Conservation (phyloP, 2,888 invertebrate genomes). For the Drosophila gaucha region DNA sequence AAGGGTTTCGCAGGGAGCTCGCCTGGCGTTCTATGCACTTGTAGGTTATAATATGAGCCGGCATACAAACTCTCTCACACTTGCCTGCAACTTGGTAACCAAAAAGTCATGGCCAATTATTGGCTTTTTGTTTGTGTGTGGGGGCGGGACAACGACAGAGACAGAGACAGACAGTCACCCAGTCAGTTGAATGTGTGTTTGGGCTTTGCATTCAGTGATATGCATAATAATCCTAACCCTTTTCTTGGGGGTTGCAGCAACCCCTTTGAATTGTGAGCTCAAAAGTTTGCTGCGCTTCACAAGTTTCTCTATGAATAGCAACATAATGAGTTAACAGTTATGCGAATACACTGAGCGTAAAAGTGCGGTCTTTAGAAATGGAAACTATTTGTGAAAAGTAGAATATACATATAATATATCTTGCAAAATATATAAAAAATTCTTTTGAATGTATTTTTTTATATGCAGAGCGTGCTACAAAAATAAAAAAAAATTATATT, state of each 20-base stretch:
- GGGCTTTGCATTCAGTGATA: conserved; percentile 20
- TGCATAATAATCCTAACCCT: conserved; percentile 70
- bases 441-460: too few species aligned
- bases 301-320: conserved; percentile 62
- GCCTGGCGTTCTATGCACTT: conserved; percentile 21
- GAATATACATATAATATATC: background rate
- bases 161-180: conserved; percentile 10
- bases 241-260: conserved; percentile 27
- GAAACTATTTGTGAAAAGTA: background rate
- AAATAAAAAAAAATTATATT: too few species aligned
- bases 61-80: too few species aligned
- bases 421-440: background rate
- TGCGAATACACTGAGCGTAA: conserved; percentile 35
- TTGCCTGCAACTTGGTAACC: conserved; percentile 58
- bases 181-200: background rate
- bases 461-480: too few species aligned
- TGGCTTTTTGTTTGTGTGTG: conserved; percentile 56
- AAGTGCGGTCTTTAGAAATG: background rate
- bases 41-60: conserved; percentile 13
- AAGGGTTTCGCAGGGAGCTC: conserved; percentile 28
- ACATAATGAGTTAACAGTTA: conserved; percentile 60
- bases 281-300: conserved; percentile 53
- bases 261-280: conserved; percentile 20
- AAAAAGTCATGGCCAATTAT: conserved; percentile 78
- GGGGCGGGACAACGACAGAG: background rate